A percentile compares a stretch with the other conserved stretches of the same genome.
Conservation (phyloP, 2,888 invertebrate genomes). For the Eurytoma californica region DNA sequence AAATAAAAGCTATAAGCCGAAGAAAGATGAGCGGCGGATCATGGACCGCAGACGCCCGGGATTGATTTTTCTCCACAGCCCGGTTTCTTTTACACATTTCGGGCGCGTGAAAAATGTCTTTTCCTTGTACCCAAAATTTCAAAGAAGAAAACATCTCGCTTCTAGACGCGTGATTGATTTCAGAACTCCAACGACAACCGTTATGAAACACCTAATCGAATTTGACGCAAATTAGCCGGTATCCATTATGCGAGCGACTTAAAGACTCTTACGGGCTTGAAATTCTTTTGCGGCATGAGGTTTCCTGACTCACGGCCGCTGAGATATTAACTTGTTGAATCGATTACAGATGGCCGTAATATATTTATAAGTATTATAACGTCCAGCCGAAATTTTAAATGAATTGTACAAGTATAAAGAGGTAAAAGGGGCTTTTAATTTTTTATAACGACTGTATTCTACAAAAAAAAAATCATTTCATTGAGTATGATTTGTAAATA, state of each 20-base stretch:
- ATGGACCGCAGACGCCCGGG: too few relatives aligned
- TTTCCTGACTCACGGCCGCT: constrained; percentile 16
- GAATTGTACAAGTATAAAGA: too few relatives aligned
- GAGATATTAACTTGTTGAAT: constrained; percentile 38
- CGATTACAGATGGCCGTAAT: constrained; percentile 30
- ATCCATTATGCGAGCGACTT: not conserved
- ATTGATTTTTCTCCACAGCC: constrained; percentile 8
- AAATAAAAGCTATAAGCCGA: too few relatives aligned
- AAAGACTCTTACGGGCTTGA: not conserved
- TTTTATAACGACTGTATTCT: too few relatives aligned
- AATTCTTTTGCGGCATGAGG: not conserved
- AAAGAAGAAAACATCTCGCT: constrained; percentile 3
- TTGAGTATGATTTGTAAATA: too few relatives aligned
- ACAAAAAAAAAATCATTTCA: too few relatives aligned
- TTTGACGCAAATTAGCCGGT: constrained; percentile 27
- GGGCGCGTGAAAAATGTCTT: constrained; percentile 8
- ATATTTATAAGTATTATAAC: not conserved
- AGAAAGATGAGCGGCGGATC: not conserved
- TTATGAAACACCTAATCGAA: constrained; percentile 24
- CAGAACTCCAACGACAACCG: not conserved
- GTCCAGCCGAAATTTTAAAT: not conserved
- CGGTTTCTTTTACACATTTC: not conserved
- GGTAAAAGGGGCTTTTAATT: too few relatives aligned
- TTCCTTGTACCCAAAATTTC: not conserved
- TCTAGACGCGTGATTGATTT: constrained; percentile 18